These are phyloP conservation scores for Bombus waltoni DNA, from an alignment of 1,140 invertebrate species.

Conservation along the genomic window DNA sequence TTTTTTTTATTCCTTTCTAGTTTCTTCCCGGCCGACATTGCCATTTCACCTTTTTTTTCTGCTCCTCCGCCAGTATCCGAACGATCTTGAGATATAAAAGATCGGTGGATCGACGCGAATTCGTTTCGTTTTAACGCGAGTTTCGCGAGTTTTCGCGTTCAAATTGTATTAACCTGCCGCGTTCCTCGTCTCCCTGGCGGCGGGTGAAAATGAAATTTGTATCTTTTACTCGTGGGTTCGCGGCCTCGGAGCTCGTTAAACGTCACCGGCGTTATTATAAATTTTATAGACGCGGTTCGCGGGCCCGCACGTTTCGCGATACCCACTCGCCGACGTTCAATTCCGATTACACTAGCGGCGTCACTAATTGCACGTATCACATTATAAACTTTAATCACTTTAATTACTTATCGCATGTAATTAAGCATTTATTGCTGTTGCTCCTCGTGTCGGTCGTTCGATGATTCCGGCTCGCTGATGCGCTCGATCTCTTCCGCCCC, in stretches of 20 bases:
- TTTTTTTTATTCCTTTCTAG: neutral
- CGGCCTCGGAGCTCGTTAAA: conserved; percentile 35
- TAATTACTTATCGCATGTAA: conserved; percentile 70
- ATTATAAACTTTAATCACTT: conserved; percentile 70
- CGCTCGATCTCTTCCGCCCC: conserved; percentile 13
- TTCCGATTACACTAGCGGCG: conserved; percentile 56
- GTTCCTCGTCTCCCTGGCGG: too few relatives aligned
- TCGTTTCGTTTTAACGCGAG: conserved; percentile 4
- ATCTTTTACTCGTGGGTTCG: neutral
- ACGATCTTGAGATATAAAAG: neutral
- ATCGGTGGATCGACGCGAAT: neutral
- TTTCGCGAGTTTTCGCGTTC: neutral
- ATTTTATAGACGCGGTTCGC: conserved; percentile 38
- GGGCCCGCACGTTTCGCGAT: neutral
- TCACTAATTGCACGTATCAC: conserved; percentile 62
- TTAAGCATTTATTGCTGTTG: conserved; percentile 69
- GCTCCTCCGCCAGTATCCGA: neutral
- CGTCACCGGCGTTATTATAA: conserved; percentile 46
- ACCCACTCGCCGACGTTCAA: conserved; percentile 51
- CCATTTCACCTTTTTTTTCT: conserved; percentile 1
- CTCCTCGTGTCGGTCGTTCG: conserved; percentile 38
- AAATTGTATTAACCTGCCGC: neutral
- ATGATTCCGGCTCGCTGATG: conserved; percentile 55
- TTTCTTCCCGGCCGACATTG: neutral
- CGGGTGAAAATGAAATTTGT: conserved; percentile 8